phyloP scores from a whole-genome alignment of 1,140 invertebrate genomes.

The Bombus turneri region DNA sequence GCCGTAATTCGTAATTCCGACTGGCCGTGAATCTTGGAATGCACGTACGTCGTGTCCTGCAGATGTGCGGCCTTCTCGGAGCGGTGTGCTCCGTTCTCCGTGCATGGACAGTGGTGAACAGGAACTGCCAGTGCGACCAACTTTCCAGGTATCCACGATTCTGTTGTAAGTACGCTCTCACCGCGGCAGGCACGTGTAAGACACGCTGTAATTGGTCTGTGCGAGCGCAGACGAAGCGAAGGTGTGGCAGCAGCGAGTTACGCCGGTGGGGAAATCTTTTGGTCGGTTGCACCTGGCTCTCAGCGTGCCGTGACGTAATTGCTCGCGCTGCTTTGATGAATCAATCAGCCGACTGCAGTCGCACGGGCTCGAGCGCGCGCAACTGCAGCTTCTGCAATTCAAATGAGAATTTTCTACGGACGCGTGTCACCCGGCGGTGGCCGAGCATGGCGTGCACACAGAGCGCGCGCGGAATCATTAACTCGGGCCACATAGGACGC shows the following conservation, averaged over 20 bases:
- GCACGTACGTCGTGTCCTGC: neutral
- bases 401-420: conserved; percentile 64
- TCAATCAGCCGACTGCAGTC: conserved; percentile 57
- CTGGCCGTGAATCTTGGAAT: neutral
- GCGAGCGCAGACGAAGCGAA: neutral
- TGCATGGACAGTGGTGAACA: neutral
- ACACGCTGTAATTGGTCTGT: neutral
- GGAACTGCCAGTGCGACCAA: neutral
- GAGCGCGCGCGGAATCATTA: conserved; percentile 44
- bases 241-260: neutral
- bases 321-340: conserved; percentile 63
- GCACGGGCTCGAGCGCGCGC: neutral
- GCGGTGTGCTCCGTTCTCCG: neutral
- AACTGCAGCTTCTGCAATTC: conserved; percentile 62
- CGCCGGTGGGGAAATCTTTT: conserved; percentile 25
- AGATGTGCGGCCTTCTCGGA: too few species aligned
- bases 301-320: conserved; percentile 45
- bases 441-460: neutral
- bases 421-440: conserved; percentile 3
- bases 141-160: neutral
- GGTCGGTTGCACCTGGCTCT: conserved; percentile 45
- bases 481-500: conserved; percentile 41
- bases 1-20: conserved; percentile 11
- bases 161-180: neutral
- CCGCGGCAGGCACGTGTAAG: neutral